Evolutionary conservation across 1,140 invertebrate genomes (phyloP).

Genomic region (Eupeodes corollae): DNA sequence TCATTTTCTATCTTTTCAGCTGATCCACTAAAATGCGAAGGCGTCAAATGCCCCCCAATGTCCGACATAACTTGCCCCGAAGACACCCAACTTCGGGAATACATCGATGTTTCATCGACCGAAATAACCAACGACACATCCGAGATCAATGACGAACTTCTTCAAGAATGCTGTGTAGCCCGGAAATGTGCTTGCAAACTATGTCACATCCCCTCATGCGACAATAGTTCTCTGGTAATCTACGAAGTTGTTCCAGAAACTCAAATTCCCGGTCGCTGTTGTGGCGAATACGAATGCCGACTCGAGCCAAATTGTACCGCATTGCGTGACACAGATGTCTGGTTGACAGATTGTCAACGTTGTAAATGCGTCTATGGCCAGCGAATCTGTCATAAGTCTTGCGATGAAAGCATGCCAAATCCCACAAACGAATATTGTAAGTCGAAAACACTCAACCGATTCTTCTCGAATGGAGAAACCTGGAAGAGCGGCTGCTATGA

Average conservation of each 20-base stretch:
- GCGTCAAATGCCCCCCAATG: slow-evolving; percentile 23
- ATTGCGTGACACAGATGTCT: slow-evolving; percentile 18
- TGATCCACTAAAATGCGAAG: slow-evolving; percentile 15
- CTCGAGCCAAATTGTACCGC: slow-evolving; percentile 24
- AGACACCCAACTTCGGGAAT: slow-evolving; percentile 23
- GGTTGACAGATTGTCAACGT: slow-evolving; percentile 24
- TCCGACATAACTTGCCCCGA: slow-evolving; percentile 26
- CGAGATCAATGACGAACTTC: slow-evolving; percentile 14
- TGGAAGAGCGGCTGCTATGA: slow-evolving; percentile 27
- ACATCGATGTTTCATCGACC: slow-evolving; percentile 6
- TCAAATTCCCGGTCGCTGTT: slow-evolving; percentile 25
- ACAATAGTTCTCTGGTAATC: slow-evolving; percentile 15
- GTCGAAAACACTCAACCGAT: slow-evolving; percentile 20
- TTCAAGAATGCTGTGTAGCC: slow-evolving; percentile 20
- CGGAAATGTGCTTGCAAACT: slow-evolving; percentile 29
- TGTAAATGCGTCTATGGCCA: slow-evolving; percentile 20
- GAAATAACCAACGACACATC: slow-evolving; percentile 9
- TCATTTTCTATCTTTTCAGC: slow-evolving; percentile 8
- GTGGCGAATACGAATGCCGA: slow-evolving; percentile 22
- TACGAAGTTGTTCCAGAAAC: slow-evolving; percentile 21
- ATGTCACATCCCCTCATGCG: slow-evolving; percentile 25
- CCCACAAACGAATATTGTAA: slow-evolving; percentile 17
- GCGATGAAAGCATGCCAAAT: slow-evolving; percentile 17
- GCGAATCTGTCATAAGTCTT: slow-evolving; percentile 22
- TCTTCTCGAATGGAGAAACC: slow-evolving; percentile 23